Percentiles rank a stretch among this genome's conserved stretches.
Evolutionary conservation across 2,113 vertebrate genomes (phyloP).

Genomic region (Atlantisia rogersi): DNA sequence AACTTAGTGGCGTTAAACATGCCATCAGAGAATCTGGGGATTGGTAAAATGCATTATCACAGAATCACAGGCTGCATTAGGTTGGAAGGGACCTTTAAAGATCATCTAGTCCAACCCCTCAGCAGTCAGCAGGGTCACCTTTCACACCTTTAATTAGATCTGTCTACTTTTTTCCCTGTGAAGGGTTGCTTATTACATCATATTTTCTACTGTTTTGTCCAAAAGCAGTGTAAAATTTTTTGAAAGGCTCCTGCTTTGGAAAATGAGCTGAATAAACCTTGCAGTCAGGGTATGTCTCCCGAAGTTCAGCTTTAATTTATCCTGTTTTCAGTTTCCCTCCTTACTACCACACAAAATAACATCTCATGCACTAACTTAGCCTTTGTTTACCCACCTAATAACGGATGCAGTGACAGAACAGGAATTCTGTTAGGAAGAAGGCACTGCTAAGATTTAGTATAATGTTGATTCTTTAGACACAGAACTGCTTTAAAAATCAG

Average conservation of each 20-base stretch:
- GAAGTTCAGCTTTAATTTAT: neutral
- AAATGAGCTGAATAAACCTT: neutral
- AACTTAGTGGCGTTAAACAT: neutral
- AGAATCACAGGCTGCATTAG: too few species aligned
- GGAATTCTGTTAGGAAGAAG: neutral
- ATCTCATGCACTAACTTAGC: neutral
- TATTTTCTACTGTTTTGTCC: neutral
- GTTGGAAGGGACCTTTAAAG: too few species aligned
- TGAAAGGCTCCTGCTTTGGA: neutral
- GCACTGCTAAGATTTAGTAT: neutral
- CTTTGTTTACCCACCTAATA: neutral
- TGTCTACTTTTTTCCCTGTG: neutral
- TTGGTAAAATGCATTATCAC: neutral
- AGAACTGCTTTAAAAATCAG: neutral
- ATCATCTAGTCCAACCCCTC: too few species aligned
- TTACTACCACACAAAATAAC: neutral
- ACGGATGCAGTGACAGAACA: neutral
- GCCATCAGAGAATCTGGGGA: neutral
- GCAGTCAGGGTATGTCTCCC: neutral
- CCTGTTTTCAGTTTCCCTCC: neutral
- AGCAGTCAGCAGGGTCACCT: too few species aligned
- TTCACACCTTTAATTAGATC: too few species aligned
- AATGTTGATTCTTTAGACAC: neutral
- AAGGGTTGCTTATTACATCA: neutral
- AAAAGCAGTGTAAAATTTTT: neutral